Conservation (phyloP, 2,797 vertebrate genomes). For the Helarctos malayanus region DNA sequence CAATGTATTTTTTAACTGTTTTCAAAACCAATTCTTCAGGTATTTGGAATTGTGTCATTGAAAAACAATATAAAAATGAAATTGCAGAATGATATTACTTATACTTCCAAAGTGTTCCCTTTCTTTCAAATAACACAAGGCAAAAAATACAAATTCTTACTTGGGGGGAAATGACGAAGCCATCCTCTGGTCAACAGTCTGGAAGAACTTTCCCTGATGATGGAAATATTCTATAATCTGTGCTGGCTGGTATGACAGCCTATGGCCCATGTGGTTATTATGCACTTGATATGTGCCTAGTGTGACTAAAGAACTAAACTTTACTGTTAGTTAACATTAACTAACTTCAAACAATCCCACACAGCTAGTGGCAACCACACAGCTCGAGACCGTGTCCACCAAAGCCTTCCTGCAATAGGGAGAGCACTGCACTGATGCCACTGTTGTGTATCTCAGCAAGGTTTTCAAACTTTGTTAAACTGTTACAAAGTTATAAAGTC, state of each 20-base stretch:
- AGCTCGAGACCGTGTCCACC: neutral
- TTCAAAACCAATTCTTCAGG: neutral
- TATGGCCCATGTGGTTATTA: neutral
- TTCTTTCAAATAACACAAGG: conserved; percentile 9
- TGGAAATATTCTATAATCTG: neutral
- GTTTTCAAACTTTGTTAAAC: neutral
- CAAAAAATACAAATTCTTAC: neutral
- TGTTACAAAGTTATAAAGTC: neutral
- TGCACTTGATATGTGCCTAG: too few species aligned
- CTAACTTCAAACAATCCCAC: neutral
- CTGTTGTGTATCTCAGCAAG: neutral
- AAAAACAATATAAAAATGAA: conserved; percentile 4
- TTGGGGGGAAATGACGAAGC: neutral
- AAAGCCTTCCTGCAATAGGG: neutral
- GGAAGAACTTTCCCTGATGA: neutral
- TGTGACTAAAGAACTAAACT: neutral
- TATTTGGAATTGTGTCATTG: neutral
- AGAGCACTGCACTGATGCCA: neutral
- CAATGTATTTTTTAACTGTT: neutral
- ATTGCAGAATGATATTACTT: neutral
- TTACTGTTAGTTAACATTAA: neutral
- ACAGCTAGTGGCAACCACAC: neutral
- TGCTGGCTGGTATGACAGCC: neutral
- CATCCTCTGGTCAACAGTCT: neutral
- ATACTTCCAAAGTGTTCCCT: neutral